A percentile compares a stretch with the other conserved stretches of the same genome.
Evolutionary conservation across 2,113 vertebrate genomes (phyloP).

Genomic region (Cyanoderma ruficeps): DNA sequence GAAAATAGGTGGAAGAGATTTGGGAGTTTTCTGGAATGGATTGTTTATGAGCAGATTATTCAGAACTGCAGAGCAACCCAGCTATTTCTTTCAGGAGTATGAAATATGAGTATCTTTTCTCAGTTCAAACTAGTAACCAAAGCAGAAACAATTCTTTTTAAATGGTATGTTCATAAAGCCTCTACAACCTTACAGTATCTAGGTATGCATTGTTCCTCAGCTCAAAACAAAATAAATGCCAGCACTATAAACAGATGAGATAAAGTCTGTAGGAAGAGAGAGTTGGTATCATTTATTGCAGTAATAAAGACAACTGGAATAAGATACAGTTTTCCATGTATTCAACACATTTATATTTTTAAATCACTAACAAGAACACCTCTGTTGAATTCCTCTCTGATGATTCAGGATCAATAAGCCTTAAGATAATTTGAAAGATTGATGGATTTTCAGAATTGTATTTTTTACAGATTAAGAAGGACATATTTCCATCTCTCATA

Average conservation of each 20-base stretch:
- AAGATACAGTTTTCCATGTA: neutral
- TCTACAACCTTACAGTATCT: neutral
- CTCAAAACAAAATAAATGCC: neutral
- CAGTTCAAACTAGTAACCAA: neutral
- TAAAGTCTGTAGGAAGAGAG: neutral
- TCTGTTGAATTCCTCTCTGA: neutral
- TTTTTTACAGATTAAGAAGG: neutral
- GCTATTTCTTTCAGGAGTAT: neutral
- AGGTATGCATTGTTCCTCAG: neutral
- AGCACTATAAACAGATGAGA: neutral
- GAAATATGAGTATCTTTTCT: neutral
- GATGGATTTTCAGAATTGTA: neutral
- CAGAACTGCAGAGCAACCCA: neutral
- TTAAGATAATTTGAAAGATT: neutral
- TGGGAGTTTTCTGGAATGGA: neutral
- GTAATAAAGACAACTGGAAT: neutral
- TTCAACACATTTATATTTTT: neutral
- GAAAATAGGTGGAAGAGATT: neutral
- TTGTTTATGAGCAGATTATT: neutral
- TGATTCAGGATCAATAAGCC: neutral
- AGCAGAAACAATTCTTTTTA: neutral
- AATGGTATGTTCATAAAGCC: neutral
- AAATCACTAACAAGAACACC: neutral
- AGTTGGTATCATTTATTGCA: neutral
- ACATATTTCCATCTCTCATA: neutral